Percentiles rank a stretch among this genome's conserved stretches.
phyloP scores from a whole-genome alignment of 2,113 vertebrate species.

The Hypocryptadius cinnamomeus region DNA sequence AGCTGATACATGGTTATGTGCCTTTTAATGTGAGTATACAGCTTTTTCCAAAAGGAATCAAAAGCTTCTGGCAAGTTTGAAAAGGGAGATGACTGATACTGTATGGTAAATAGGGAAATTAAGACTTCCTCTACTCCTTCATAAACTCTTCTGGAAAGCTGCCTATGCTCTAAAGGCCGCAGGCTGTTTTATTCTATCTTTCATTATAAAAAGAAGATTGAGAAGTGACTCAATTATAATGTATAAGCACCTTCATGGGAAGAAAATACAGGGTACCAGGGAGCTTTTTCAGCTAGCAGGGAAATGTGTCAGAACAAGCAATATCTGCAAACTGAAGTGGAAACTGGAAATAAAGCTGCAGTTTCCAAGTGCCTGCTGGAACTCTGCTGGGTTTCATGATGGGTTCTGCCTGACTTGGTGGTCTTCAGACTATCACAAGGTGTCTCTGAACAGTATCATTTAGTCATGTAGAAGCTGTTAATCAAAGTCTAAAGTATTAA shows the following conservation, averaged over 20 bases:
- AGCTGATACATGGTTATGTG: neutral
- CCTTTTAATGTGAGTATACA: neutral
- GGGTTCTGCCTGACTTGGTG: neutral
- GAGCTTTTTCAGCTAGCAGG: neutral
- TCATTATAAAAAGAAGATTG: conserved; percentile 17
- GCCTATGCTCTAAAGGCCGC: neutral
- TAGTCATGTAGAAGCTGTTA: neutral
- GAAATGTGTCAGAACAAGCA: neutral
- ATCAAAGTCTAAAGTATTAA: neutral
- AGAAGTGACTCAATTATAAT: conserved; percentile 19
- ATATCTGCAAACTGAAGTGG: neutral
- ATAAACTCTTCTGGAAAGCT: conserved; percentile 28
- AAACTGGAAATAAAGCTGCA: neutral
- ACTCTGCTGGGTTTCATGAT: neutral
- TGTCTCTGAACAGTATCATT: neutral
- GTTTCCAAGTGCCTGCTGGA: neutral
- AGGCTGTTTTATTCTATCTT: conserved; percentile 12
- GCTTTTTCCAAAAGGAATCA: neutral
- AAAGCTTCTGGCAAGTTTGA: conserved; percentile 3
- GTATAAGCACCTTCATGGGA: neutral
- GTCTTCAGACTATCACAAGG: neutral
- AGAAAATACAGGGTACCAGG: neutral
- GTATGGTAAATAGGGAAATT: neutral
- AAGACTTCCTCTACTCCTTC: neutral
- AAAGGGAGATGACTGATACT: neutral